Conservation (phyloP, 1,140 invertebrate genomes). For the Nilaparvata lugens region DNA sequence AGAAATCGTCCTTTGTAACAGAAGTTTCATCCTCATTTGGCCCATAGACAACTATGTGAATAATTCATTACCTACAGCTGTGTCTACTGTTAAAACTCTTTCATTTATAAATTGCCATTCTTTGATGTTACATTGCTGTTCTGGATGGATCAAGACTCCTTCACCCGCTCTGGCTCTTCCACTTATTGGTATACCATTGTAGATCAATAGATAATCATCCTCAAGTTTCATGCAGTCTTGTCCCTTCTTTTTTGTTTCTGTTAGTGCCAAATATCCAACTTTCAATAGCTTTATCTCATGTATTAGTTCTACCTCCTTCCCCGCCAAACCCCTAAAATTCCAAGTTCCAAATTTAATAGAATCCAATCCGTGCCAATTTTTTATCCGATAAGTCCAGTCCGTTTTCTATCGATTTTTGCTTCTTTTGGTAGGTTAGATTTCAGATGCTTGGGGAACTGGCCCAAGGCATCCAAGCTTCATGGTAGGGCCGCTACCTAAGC, state of each 20-base stretch:
- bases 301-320: slow-evolving; percentile 15
- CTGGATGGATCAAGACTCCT: not conserved
- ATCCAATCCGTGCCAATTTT: not conserved
- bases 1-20: too few relatives aligned
- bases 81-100: not conserved
- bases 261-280: slow-evolving; percentile 13
- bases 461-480: too few relatives aligned
- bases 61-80: not conserved
- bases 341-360: slow-evolving; percentile 11
- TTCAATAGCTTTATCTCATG: slow-evolving; percentile 9
- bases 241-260: slow-evolving; percentile 19
- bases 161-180: slow-evolving; percentile 8
- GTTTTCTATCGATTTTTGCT: too few relatives aligned
- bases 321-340: slow-evolving; percentile 14
- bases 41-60: not conserved
- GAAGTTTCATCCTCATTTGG: too few relatives aligned
- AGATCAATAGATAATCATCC: too few relatives aligned
- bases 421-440: too few relatives aligned
- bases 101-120: slow-evolving; percentile 8
- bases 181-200: not conserved
- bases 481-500: too few relatives aligned
- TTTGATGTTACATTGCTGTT: not conserved
- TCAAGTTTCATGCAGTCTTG: slow-evolving; percentile 10
- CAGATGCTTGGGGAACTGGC: too few relatives aligned
- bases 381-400: too few relatives aligned